Conservation (phyloP, 2,888 invertebrate genomes). For the Lycophotia porphyrea region DNA sequence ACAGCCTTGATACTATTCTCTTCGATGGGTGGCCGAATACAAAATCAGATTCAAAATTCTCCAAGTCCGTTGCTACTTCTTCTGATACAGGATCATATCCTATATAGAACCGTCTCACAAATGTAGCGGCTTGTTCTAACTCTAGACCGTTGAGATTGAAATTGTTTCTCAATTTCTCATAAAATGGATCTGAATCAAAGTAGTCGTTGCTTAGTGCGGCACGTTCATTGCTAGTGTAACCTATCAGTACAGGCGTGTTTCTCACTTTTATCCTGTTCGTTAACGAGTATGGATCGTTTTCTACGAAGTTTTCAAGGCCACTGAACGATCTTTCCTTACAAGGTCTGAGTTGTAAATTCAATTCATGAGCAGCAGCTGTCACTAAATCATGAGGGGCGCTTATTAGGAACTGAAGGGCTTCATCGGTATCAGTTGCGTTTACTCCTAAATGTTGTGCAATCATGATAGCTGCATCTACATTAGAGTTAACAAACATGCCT, state of each 20-base stretch:
- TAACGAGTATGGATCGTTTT: constrained; percentile 79
- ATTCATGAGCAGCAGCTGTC: constrained; percentile 76
- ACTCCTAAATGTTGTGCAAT: constrained; percentile 81
- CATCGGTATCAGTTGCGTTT: constrained; percentile 76
- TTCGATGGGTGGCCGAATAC: constrained; percentile 81
- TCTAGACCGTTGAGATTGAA: constrained; percentile 79
- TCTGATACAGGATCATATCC: constrained; percentile 80
- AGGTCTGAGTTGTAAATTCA: constrained; percentile 78
- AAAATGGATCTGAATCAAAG: constrained; percentile 80
- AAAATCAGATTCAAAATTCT: constrained; percentile 83
- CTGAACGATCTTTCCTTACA: constrained; percentile 85
- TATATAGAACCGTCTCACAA: constrained; percentile 82
- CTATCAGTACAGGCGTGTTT: constrained; percentile 82
- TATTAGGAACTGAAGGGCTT: constrained; percentile 79
- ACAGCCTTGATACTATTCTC: constrained; percentile 76
- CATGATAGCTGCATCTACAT: constrained; percentile 79
- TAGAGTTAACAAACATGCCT: constrained; percentile 80
- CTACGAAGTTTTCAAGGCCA: constrained; percentile 82
- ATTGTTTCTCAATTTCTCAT: constrained; percentile 76
- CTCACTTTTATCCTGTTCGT: constrained; percentile 80
- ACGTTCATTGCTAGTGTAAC: constrained; percentile 80
- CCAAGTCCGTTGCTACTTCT: constrained; percentile 71
- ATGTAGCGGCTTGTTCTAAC: constrained; percentile 72
- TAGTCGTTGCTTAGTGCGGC: constrained; percentile 71
- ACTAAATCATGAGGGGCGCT: constrained; percentile 77